Conservation (phyloP, 2,888 invertebrate species). For the Pristionchus maxplancki region DNA sequence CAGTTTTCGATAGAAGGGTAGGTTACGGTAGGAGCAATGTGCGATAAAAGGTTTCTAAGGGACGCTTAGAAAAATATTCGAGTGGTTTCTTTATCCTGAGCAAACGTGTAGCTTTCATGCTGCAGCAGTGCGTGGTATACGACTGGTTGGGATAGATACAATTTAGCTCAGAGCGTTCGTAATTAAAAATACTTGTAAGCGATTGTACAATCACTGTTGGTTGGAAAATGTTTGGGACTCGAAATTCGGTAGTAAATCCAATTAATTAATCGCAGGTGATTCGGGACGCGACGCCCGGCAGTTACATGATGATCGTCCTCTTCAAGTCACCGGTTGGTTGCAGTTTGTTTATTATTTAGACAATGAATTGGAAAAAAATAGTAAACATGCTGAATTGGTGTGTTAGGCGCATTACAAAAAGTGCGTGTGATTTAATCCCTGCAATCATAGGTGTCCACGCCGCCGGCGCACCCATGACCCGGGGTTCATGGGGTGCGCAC, state of each 20-base stretch:
- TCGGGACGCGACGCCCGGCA: constrained; percentile 90
- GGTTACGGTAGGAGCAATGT: constrained; percentile 18
- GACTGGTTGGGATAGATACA: neutral
- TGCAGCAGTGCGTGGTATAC: neutral
- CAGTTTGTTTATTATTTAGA: neutral
- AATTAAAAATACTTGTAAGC: too few species aligned
- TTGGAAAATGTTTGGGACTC: too few species aligned
- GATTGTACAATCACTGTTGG: too few species aligned
- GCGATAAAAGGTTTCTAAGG: too few species aligned
- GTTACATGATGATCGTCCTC: constrained; percentile 96
- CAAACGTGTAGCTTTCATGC: neutral
- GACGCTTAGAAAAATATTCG: too few species aligned
- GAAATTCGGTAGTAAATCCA: neutral
- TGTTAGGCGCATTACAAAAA: neutral
- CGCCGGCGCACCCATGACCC: too few species aligned
- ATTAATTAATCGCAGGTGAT: constrained; percentile 86
- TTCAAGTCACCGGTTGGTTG: constrained; percentile 82
- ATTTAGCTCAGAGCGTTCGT: neutral
- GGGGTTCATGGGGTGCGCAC: too few species aligned
- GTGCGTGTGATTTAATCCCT: too few species aligned
- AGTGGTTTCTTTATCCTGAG: too few species aligned
- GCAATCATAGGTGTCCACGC: too few species aligned
- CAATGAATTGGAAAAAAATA: neutral
- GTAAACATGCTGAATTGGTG: neutral
- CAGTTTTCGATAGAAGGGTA: neutral